Evolutionary conservation across 2,797 vertebrate genomes (phyloP), one percentile per base, ranked within the genome.

Genomic region (Apogon hyalosoma): DNA sequence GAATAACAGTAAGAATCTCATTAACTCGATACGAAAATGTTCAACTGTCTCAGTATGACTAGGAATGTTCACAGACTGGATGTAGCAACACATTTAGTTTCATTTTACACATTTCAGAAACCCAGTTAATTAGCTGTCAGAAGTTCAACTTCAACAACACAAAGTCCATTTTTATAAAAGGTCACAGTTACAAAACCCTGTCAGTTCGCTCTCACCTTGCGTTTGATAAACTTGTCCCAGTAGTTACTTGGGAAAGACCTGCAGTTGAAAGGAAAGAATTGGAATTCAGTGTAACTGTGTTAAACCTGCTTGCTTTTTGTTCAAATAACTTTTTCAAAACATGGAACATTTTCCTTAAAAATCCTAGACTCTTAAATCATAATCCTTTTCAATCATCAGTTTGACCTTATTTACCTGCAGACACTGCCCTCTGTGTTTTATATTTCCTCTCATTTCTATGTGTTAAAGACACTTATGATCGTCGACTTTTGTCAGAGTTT

Each of bases 211-310:
- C 33, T 67, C 19, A 67, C 97, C 95, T 99, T 99, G 53, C 98
- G 95, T 87, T 99, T 99, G 69, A 99, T 95, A 87, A 99, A 99
- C 91, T 99, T 99, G 94, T 99, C 98, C 98, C 98, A 99, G 88
- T 99, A 99, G 91, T 99, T 99, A 86, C 87, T 98, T 36, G 98
- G 98, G 79, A 99, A 99, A 55, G 97, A 98, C 75, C 98, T 99
- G 75, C 1, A 54, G 71, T 4, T 12, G 21, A 67, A 69, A 19
- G 55, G 2, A 19, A 0, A 68, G 15, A 50, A 62, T 0, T 15
- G 0, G 47, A 40, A 68, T 38, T n/a, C n/a, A 13, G 41, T 15
- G 45, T 7, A 51, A 6, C 3, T 31, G 19, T 5, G 15, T 7
- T 18, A 40, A 53, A 6, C 10, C 31, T 33, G 31, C 31, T 6